Evolutionary conservation across 2,888 invertebrate genomes (phyloP), one percentile per base, ranked within the genome.

Genomic region (Dorcus parallelipipedus): DNA sequence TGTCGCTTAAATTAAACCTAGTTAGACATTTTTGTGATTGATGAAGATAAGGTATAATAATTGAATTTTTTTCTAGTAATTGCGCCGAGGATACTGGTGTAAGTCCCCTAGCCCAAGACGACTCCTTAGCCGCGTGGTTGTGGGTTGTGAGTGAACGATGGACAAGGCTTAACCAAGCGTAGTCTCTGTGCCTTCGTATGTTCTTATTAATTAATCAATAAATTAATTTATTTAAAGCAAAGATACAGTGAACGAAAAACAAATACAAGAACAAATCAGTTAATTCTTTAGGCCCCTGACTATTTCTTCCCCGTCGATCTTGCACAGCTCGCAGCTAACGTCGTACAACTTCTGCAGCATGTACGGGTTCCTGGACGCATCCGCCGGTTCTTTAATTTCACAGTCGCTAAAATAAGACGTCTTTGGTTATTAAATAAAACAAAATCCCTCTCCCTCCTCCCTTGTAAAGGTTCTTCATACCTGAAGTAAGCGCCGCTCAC

Each of bases 61-160:
- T 14, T 8, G 3, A 1, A 6, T 17, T 33, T 47, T 47, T 50
- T 81, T 82, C 63, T 76, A 88, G 88, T 69, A 81, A 88, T 73
- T 84, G 83, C 72, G 26, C 26, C 26, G 77, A 80, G 71, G 84
- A 84, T 73, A 76, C 76, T 42, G 71, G 79, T 61, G 75, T 82
- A 17, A 77, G 83, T 23, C 76, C 78, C 54, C 71, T 78, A 64
- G 86, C 82, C 9, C 71, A 79, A 66, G 84, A 89, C 74, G 79
- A 81, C 60, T 73, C 76, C 47, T 77, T 81, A 58, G 83, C 84
- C 3, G 80, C 80, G 66, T 89, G 92, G 86, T 73, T 93, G 63
- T 94, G 93, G 92, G 75, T 80, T 58, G 88, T 90, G 51, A 92
- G 91, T 80, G 89, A 88, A 78, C 88, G 85, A 71, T 93, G 93